Percentiles rank a stretch among this genome's conserved stretches.
phyloP scores from a whole-genome alignment of 1,140 invertebrate species.

The Spodoptera frugiperda region DNA sequence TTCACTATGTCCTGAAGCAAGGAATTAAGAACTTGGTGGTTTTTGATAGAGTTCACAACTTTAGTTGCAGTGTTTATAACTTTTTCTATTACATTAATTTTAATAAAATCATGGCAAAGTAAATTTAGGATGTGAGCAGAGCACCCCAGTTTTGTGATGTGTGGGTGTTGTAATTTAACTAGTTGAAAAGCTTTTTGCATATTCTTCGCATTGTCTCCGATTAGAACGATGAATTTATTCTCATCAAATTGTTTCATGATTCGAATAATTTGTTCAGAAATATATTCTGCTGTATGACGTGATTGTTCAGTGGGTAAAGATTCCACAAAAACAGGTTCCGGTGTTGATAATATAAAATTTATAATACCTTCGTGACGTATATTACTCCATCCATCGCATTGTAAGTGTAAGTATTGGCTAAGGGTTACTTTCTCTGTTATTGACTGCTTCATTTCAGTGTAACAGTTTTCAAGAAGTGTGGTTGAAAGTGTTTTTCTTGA shows the following conservation, averaged over 20 bases:
- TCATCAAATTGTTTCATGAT: constrained; percentile 20
- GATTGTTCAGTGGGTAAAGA: constrained; percentile 11
- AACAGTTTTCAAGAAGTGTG: constrained; percentile 13
- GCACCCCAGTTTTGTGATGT: background rate
- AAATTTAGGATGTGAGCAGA: background rate
- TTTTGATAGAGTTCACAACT: constrained; percentile 8
- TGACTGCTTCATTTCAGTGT: constrained; percentile 3
- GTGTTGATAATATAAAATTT: constrained; percentile 11
- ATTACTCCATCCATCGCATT: constrained; percentile 15
- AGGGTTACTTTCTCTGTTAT: constrained; percentile 11
- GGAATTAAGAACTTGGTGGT: background rate
- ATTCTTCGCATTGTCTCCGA: constrained; percentile 14
- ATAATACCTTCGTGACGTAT: constrained; percentile 6
- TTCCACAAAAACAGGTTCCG: constrained; percentile 17
- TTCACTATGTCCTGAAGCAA: constrained; percentile 2
- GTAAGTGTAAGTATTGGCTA: constrained; percentile 11
- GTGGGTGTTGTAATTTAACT: constrained; percentile 5
- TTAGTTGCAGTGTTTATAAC: background rate
- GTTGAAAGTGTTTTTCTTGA: background rate
- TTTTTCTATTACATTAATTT: background rate
- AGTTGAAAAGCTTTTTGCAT: constrained; percentile 14
- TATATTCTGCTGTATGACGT: constrained; percentile 7
- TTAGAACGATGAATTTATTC: constrained; percentile 2
- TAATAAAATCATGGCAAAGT: no score
- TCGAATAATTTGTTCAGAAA: constrained; percentile 15